phyloP scores from a whole-genome alignment of 2,797 vertebrate genomes.

The Amphiprion clarkii region DNA sequence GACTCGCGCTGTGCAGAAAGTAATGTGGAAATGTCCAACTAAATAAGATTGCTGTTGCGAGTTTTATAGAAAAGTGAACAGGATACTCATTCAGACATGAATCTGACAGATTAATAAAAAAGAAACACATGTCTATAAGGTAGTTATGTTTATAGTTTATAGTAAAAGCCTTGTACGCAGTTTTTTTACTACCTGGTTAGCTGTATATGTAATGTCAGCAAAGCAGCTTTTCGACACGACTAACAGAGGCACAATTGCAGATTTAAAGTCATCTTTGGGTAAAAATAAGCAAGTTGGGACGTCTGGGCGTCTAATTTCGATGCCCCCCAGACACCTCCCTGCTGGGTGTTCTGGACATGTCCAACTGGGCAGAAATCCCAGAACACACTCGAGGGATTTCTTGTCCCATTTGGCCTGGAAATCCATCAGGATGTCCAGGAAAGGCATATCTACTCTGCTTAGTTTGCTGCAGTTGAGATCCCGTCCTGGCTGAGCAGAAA shows the following conservation, averaged over 20 bases:
- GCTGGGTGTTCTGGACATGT: neutral
- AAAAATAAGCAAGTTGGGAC: slow-evolving; percentile 7
- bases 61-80: no score
- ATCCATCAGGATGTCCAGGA: slow-evolving; percentile 1
- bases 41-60: no score
- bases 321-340: slow-evolving; percentile 1
- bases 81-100: no score
- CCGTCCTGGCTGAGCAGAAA: neutral
- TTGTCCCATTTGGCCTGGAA: slow-evolving; percentile 31
- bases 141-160: neutral
- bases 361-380: slow-evolving; percentile 6
- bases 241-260: no score
- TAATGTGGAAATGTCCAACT: no score
- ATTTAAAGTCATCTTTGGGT: neutral
- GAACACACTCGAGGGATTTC: slow-evolving; percentile 22
- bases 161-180: neutral
- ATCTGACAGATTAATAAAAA: no score
- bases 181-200: neutral
- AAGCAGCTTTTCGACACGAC: no score
- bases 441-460: neutral
- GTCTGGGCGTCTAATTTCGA: neutral
- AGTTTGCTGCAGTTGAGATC: neutral
- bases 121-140: no score
- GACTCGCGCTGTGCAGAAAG: no score
- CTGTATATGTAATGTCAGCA: slow-evolving; percentile 1